Evolutionary conservation across 2,113 vertebrate species (phyloP), one percentile per base, ranked within the genome.

Genomic region (Alosa alosa): DNA sequence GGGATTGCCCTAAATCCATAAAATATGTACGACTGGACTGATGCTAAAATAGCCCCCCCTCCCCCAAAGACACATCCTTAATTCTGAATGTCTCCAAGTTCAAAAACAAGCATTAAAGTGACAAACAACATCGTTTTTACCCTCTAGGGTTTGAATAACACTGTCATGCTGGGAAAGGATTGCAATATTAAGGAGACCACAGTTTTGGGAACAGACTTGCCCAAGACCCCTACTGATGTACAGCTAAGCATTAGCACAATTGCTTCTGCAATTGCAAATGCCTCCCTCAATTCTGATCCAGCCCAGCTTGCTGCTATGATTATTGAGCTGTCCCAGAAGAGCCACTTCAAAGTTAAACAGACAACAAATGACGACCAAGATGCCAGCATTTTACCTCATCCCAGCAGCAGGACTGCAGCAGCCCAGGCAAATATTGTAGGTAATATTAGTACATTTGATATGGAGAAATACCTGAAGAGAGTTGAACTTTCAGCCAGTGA

Each of bases 221-320:
- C 36, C 82, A 91, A 52, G 52, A 92, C 91, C 64, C 90, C 86
- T 72, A 92, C 89, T 83, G 89, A 94, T 44, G 94, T 96, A 82
- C 86, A 96, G 25, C 94, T 98, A n/a, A 98, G 96, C 83, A 97
- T 99, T 87, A 99, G 97, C 88, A 97, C 96, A 1, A 99, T 99
- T 84, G 97, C 97, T 60, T 95, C 96, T 45, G 98, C 97, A 50
- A 98, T 99, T 78, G 96, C 96, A 0, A 94, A 99, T 86, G 97
- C 96, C 1, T 99, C 98, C 4, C 88, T 96, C 84, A 99, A 94
- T 86, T 94, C 96, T 1, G 96, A 99, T 46, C 96, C 98, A n/a
- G 94, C 95, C 11, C 96, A 99, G 87, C 93, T 99, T 82, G 98
- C 96, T 86, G 95, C 96, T 86, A 97, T 99, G 96, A 97, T 99